Base-by-base conservation (phyloP, 2,113 vertebrate species). In the Vulpes lagopus region DNA sequence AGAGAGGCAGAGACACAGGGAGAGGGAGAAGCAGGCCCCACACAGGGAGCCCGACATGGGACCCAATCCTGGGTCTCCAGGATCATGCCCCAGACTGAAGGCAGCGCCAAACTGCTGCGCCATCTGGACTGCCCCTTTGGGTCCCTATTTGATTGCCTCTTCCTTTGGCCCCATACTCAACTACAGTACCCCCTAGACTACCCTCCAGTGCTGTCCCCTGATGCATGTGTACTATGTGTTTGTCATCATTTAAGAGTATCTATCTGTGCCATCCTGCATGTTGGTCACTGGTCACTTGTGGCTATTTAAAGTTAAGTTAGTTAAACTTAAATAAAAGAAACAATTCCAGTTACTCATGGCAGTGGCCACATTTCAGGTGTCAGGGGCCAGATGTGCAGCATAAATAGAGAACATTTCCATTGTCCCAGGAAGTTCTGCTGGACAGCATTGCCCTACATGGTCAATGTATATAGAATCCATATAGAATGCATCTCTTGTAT, bases 391-490 rank as follows among this genome's bases (percentile, higher is more conserved):
- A 25, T 16, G 43, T 35, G 30, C 22, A 53, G 43, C 6, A 1
- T 8, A n/a, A 19, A 59, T 6, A 51, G 35, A 49, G 35, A 32
- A 11, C 0, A 1, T 51, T 53, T 19, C 55, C 38, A 1, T 19
- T 6, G 14, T 64, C 20, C 27, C 14, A 1, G 38, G 15, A 19
- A 27, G 71, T 19, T 64, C 30, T n/a, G 0, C 9, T 11, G 57
- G 8, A 12, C 43, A 19, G 88, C 4, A 1, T 38, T n/a, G 73
- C 12, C n/a, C 4, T 43, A 7, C 12, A 8, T 1, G 2, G 25
- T 51, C 27, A n/a, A 4, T 6, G 60, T 20, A 8, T 17, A 4
- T 6, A 17, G 23, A 43, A 0, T 8, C 17, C 11, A 2, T 4
- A 8, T 12, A 17, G 3, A 43, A 43, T 43, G 43, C 43, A 43